phyloP scores from a whole-genome alignment of 2,797 vertebrate genomes.

The Iguana delicatissima region DNA sequence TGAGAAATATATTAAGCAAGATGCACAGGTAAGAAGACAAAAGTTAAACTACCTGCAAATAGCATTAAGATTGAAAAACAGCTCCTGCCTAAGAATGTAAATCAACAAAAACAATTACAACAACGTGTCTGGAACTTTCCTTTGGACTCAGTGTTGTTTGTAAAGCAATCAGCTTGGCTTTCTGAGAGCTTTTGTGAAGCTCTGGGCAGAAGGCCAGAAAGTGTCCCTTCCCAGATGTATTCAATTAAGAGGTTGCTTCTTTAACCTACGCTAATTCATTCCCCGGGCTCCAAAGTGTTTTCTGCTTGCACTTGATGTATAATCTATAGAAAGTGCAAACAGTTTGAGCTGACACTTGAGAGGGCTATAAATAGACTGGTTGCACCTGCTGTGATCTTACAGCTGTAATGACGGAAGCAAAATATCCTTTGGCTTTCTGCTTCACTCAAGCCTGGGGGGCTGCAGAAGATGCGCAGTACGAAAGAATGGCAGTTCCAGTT shows the following conservation, averaged over 20 bases:
- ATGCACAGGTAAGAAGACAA: background rate
- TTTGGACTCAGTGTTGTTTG: constrained; percentile 34
- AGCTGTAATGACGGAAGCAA: constrained; percentile 29
- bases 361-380: constrained; percentile 66
- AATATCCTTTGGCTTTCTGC: background rate
- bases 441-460: background rate
- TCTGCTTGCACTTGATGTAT: constrained; percentile 58
- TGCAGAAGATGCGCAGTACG: background rate
- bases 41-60: constrained; percentile 18
- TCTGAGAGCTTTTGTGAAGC: constrained; percentile 30
- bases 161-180: constrained; percentile 55
- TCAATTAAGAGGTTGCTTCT: constrained; percentile 48
- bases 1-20: constrained; percentile 10
- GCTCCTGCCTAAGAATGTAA: background rate
- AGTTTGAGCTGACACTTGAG: constrained; percentile 62
- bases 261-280: constrained; percentile 52
- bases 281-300: constrained; percentile 15
- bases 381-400: constrained; percentile 41
- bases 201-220: constrained; percentile 59
- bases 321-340: constrained; percentile 56
- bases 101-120: background rate
- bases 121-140: constrained; percentile 36
- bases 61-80: background rate
- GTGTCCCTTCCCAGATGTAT: constrained; percentile 30
- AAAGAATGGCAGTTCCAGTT: background rate